Conservation (phyloP, 2,797 vertebrate genomes). For the Sciaenops ocellatus region DNA sequence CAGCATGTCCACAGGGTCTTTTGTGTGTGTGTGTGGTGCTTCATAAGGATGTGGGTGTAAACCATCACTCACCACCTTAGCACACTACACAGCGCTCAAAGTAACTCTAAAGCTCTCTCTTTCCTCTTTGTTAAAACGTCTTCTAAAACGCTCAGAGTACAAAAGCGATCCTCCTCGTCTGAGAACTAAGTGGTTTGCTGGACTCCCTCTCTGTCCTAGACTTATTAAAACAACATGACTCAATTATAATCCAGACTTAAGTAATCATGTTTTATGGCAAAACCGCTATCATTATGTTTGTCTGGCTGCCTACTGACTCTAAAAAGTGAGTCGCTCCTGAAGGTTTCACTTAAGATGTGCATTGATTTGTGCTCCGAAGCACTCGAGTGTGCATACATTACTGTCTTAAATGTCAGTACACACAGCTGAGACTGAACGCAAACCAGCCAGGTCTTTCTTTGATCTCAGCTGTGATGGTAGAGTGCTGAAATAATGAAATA, state of each 20-base stretch:
- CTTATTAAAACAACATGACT: constrained; percentile 75
- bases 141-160: constrained; percentile 23
- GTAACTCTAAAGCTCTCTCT: constrained; percentile 45
- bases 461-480: constrained; percentile 70
- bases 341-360: constrained; percentile 70
- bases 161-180: constrained; percentile 28
- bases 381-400: constrained; percentile 64
- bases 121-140: constrained; percentile 43
- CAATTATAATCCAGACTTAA: constrained; percentile 71
- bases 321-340: constrained; percentile 53
- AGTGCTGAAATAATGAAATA: constrained; percentile 79
- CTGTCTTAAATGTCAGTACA: constrained; percentile 72
- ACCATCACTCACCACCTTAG: constrained; percentile 66
- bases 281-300: constrained; percentile 72
- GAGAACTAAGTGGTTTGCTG: constrained; percentile 63
- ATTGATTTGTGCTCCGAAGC: constrained; percentile 77
- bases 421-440: constrained; percentile 65
- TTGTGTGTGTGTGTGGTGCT: constrained; percentile 47
- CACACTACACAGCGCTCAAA: constrained; percentile 35
- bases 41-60: constrained; percentile 52
- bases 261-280: constrained; percentile 78
- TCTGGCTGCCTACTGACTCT: constrained; percentile 62
- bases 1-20: constrained; percentile 57
- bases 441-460: constrained; percentile 75
- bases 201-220: constrained; percentile 47